phyloP scores from a whole-genome alignment of 2,797 vertebrate genomes.

The Leucoraja ocellata region DNA sequence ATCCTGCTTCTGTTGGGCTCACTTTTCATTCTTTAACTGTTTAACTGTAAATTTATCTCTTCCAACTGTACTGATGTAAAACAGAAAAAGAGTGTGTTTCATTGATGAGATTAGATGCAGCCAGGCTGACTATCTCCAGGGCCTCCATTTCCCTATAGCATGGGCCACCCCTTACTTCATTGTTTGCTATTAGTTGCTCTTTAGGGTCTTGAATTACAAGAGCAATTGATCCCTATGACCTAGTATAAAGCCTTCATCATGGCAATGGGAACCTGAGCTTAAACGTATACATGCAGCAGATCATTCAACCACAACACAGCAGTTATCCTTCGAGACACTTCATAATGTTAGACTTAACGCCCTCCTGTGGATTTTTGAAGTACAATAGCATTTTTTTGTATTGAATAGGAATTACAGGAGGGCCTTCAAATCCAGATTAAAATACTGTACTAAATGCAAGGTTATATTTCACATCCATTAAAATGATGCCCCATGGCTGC shows the following conservation, averaged over 20 bases:
- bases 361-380: not conserved
- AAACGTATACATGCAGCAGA: slow-evolving; percentile 79
- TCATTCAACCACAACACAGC: slow-evolving; percentile 63
- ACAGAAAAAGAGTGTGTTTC: slow-evolving; percentile 73
- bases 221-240: slow-evolving; percentile 95
- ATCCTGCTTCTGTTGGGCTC: slow-evolving; percentile 51
- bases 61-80: slow-evolving; percentile 57
- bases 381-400: not conserved
- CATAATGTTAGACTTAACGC: not conserved
- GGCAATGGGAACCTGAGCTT: slow-evolving; percentile 81
- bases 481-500: not conserved
- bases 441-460: not conserved
- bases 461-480: not conserved
- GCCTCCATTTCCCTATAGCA: slow-evolving; percentile 49
- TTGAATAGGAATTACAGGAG: not conserved
- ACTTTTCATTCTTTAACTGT: slow-evolving; percentile 40
- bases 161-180: slow-evolving; percentile 68
- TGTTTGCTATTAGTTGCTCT: slow-evolving; percentile 88
- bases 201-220: slow-evolving; percentile 84
- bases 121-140: slow-evolving; percentile 94
- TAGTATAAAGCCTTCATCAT: slow-evolving; percentile 76
- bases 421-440: not conserved
- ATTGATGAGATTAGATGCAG: slow-evolving; percentile 87
- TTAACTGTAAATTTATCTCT: not conserved
- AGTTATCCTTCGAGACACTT: slow-evolving; percentile 47